Conservation (phyloP, 2,113 vertebrate genomes). For the Rhinogobius similis region DNA sequence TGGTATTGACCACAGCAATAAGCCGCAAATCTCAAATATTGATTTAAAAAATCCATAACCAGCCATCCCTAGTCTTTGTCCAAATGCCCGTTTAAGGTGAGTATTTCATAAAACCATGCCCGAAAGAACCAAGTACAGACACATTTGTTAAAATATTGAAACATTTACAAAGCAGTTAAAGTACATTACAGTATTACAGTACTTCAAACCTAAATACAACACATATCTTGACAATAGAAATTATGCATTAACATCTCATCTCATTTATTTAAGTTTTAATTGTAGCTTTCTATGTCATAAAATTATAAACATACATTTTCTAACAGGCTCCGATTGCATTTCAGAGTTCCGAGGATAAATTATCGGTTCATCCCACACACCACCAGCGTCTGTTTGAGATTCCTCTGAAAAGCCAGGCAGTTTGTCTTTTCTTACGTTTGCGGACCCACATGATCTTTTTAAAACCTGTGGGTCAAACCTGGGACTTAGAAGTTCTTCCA, state of each 20-base stretch:
- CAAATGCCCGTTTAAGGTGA: too few species aligned
- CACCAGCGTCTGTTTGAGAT: slow-evolving; percentile 26
- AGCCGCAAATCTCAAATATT: too few species aligned
- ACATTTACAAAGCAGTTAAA: too few species aligned
- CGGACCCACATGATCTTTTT: slow-evolving; percentile 39
- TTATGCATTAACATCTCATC: neutral
- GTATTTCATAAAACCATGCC: too few species aligned
- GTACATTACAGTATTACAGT: too few species aligned
- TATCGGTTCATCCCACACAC: neutral
- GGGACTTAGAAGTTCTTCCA: slow-evolving; percentile 46
- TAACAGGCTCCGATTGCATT: slow-evolving; percentile 3
- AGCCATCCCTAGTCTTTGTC: too few species aligned
- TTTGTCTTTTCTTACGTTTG: slow-evolving; percentile 44
- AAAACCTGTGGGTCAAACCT: slow-evolving; percentile 48
- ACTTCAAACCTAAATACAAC: too few species aligned
- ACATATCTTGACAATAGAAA: too few species aligned
- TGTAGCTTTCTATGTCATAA: neutral
- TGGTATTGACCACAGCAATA: too few species aligned
- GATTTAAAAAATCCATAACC: too few species aligned
- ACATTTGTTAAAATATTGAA: too few species aligned
- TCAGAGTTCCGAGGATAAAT: neutral
- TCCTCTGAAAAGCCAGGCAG: slow-evolving; percentile 26
- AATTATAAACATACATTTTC: neutral
- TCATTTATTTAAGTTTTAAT: neutral
- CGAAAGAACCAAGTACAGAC: too few species aligned